These are phyloP conservation scores for Pristionchus pacificus DNA, from an alignment of 1,140 invertebrate genomes.

Conservation along the genomic window DNA sequence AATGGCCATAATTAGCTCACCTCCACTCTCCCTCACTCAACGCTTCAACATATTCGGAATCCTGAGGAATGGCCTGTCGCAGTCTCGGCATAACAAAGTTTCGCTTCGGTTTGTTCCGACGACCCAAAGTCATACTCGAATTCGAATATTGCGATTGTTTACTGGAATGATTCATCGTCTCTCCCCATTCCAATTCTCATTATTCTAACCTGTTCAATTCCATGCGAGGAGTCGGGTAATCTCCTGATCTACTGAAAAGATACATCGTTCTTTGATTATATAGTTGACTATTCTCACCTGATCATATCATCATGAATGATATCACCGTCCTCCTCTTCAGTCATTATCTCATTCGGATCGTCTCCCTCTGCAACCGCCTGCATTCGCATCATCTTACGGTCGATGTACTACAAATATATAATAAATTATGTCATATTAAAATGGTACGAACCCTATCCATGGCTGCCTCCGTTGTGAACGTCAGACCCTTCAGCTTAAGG, in stretches of 20 bases:
- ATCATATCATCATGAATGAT: slow-evolving; percentile 32
- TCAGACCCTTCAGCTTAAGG: too few species aligned
- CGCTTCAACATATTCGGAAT: slow-evolving; percentile 28
- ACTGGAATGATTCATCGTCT: too few species aligned
- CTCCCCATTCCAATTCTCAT: neutral
- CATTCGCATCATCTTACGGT: neutral
- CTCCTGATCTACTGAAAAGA: too few species aligned
- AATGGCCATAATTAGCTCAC: neutral
- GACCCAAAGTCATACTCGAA: slow-evolving; percentile 51
- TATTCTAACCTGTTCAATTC: too few species aligned
- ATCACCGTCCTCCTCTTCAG: slow-evolving; percentile 29
- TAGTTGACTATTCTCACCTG: slow-evolving; percentile 10
- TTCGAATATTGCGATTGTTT: slow-evolving; percentile 36
- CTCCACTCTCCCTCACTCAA: slow-evolving; percentile 17
- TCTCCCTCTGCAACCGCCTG: neutral
- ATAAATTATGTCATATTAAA: neutral
- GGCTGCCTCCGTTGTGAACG: slow-evolving; percentile 36
- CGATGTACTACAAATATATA: too few species aligned
- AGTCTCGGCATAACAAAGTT: slow-evolving; percentile 31
- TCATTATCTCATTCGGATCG: slow-evolving; percentile 8
- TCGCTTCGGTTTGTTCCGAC: slow-evolving; percentile 32
- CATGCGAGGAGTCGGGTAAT: too few species aligned
- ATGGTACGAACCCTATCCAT: slow-evolving; percentile 35
- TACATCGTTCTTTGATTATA: too few species aligned
- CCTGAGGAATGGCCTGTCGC: neutral